Base-by-base conservation (phyloP, 2,888 invertebrate genomes). In the Cremastinae sp. region DNA sequence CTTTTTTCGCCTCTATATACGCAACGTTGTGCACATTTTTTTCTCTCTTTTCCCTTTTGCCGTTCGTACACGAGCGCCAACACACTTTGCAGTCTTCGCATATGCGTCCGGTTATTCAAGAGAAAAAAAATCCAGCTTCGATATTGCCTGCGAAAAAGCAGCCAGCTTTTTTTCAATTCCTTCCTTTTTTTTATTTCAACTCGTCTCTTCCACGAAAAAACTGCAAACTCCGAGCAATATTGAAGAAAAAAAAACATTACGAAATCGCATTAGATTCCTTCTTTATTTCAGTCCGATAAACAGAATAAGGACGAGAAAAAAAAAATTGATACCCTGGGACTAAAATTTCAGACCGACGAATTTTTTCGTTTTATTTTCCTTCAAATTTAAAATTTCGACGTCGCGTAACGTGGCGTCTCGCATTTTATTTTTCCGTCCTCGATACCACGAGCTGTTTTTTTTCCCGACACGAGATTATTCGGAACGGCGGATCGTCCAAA, bases 401-500 rank as follows among this genome's bases (percentile, higher is more conserved):
- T n/a, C n/a, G n/a, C n/a, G n/a, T n/a, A n/a, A n/a, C n/a, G n/a
- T n/a, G n/a, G n/a, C n/a, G n/a, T n/a, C n/a, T n/a, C n/a, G n/a
- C n/a, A n/a, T n/a, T n/a, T n/a, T n/a, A n/a, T n/a, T n/a, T n/a
- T n/a, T n/a, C n/a, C n/a, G n/a, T n/a, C n/a, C n/a, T n/a, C n/a
- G n/a, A n/a, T n/a, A n/a, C n/a, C n/a, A n/a, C n/a, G n/a, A n/a
- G n/a, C n/a, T n/a, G n/a, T n/a, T n/a, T n/a, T n/a, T n/a, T n/a
- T n/a, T n/a, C n/a, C n/a, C 58, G 4, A 39, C 14, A 39, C 47
- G 39, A 47, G 18, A 41, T n/a, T n/a, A 56, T 62, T 47, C 47
- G 16, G 16, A 68, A 64, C 56, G 41, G 45, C 55, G 43, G 14
- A 37, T 45, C 35, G 18, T 65, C 49, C 65, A 49, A 72, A 65